Conservation (phyloP, 1,140 invertebrate genomes). For the Lamellibrachia luymesi region DNA sequence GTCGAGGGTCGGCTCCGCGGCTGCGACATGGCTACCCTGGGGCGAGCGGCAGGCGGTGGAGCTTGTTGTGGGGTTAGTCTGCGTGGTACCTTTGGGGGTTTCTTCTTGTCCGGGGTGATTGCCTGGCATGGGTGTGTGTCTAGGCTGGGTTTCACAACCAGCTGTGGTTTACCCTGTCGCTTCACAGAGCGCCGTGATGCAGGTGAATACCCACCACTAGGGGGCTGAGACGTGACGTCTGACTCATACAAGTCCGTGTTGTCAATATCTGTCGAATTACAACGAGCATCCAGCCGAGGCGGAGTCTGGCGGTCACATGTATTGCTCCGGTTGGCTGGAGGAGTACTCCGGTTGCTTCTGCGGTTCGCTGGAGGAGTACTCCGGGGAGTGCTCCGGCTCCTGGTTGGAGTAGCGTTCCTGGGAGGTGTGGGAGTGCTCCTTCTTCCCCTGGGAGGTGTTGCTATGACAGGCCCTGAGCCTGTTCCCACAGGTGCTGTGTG, state of each 20-base stretch:
- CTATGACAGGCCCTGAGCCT: neutral
- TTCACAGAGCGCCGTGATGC: neutral
- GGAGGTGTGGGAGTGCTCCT: neutral
- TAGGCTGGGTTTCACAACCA: neutral
- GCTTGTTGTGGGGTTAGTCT: neutral
- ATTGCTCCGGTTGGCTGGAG: neutral
- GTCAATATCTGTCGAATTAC: neutral
- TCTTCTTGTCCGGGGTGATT: neutral
- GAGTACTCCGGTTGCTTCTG: no score
- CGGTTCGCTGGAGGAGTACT: neutral
- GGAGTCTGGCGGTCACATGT: neutral
- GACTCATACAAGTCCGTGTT: neutral
- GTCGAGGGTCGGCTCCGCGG: conserved; percentile 8
- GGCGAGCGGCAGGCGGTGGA: neutral
- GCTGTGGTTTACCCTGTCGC: neutral
- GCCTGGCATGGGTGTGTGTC: neutral
- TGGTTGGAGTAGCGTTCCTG: neutral
- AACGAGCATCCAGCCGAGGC: neutral
- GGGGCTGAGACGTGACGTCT: neutral
- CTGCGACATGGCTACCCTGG: neutral
- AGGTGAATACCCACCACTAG: neutral
- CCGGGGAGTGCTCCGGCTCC: neutral
- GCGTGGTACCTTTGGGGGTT: neutral
- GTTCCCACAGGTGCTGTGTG: neutral
- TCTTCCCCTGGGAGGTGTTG: conserved; percentile 18